Conservation (phyloP, 2,797 vertebrate genomes). For the Meda fulgida region DNA sequence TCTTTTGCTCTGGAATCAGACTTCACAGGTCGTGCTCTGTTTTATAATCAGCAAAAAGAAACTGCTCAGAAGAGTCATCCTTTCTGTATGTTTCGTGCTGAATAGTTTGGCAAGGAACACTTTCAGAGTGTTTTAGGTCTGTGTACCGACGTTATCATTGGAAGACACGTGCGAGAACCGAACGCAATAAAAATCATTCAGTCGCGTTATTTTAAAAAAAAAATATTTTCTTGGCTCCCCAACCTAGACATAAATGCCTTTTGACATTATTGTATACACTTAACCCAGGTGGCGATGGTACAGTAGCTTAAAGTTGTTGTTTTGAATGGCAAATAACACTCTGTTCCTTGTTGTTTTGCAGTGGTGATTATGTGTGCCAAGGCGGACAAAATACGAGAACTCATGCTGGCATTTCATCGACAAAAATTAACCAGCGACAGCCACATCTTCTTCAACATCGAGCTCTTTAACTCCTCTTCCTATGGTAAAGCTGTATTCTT, state of each 20-base stretch:
- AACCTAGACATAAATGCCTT: background rate
- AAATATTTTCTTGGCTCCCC: too few species aligned
- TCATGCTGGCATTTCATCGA: conserved; percentile 92
- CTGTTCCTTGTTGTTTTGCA: conserved; percentile 67
- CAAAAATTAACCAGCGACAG: conserved; percentile 86
- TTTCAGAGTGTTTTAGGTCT: background rate
- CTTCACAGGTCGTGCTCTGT: background rate
- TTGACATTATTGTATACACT: background rate
- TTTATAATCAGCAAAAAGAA: background rate
- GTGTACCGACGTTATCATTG: background rate
- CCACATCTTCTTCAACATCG: conserved; percentile 94
- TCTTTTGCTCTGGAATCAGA: background rate
- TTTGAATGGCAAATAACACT: conserved; percentile 21
- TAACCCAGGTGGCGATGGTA: background rate
- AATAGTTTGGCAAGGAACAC: background rate
- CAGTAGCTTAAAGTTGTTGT: background rate
- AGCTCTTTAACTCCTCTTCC: conserved; percentile 95
- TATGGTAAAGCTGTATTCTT: conserved; percentile 83
- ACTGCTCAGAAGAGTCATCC: background rate
- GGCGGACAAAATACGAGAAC: conserved; percentile 85
- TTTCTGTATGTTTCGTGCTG: background rate
- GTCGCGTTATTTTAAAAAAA: background rate
- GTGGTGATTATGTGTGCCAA: conserved; percentile 96
- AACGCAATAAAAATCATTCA: background rate
- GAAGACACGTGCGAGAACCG: background rate